phyloP scores from a whole-genome alignment of 2,888 invertebrate genomes.

The Pyralis farinalis region DNA sequence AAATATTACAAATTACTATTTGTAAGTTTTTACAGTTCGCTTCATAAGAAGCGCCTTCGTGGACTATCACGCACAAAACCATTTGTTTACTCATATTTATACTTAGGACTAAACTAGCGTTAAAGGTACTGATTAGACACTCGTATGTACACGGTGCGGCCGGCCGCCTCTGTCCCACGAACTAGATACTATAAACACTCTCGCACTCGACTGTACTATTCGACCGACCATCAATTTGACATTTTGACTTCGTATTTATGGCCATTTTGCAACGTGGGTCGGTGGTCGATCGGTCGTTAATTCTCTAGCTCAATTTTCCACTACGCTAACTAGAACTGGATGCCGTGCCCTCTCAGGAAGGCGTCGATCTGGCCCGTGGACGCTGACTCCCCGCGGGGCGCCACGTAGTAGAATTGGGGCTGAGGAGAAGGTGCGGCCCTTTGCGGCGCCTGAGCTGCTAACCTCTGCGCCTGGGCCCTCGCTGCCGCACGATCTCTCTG shows the following conservation, averaged over 20 bases:
- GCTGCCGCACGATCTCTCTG: slow-evolving; percentile 81
- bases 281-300: slow-evolving; percentile 38
- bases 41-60: slow-evolving; percentile 28
- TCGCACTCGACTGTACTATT: slow-evolving; percentile 43
- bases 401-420: slow-evolving; percentile 82
- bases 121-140: slow-evolving; percentile 71
- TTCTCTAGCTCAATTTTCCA: slow-evolving; percentile 49
- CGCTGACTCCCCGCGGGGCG: slow-evolving; percentile 69
- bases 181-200: slow-evolving; percentile 28
- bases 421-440: slow-evolving; percentile 32
- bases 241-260: slow-evolving; percentile 35
- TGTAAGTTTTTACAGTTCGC: slow-evolving; percentile 56
- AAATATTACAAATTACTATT: slow-evolving; percentile 66
- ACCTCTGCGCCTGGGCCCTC: slow-evolving; percentile 70
- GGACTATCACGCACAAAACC: slow-evolving; percentile 50
- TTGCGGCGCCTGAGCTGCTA: slow-evolving; percentile 44
- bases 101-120: slow-evolving; percentile 57
- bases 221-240: slow-evolving; percentile 38
- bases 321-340: slow-evolving; percentile 77
- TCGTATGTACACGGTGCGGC: slow-evolving; percentile 61
- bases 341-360: slow-evolving; percentile 87
- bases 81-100: slow-evolving; percentile 42
- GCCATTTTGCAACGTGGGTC: slow-evolving; percentile 37
- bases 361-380: slow-evolving; percentile 89
- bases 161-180: slow-evolving; percentile 41